Evolutionary conservation across 2,797 vertebrate species (phyloP).

Genomic region (Leptatherina wallacei): DNA sequence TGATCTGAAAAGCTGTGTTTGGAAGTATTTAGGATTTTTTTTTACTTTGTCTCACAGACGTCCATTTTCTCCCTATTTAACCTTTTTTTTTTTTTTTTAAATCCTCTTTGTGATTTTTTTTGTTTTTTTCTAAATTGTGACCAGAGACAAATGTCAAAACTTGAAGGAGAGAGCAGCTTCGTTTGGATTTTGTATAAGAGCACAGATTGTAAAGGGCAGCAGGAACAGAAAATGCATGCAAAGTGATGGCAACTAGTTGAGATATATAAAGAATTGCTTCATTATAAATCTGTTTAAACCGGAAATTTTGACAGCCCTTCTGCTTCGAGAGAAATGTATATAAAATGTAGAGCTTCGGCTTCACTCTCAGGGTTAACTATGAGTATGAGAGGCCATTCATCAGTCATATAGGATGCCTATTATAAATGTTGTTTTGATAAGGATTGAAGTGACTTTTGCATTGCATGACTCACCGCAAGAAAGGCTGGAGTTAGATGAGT

Average conservation of each 20-base stretch:
- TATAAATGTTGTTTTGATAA: constrained; percentile 43
- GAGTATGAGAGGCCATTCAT: constrained; percentile 1
- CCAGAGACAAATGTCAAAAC: background rate
- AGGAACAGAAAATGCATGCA: background rate
- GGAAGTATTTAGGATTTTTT: background rate
- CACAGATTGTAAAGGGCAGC: background rate
- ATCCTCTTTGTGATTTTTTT: background rate
- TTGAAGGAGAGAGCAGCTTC: background rate
- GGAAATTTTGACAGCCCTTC: no score
- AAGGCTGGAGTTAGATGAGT: constrained; percentile 49
- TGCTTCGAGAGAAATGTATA: background rate
- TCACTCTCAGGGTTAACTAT: constrained; percentile 8
- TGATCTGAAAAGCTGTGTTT: background rate
- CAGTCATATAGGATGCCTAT: constrained; percentile 5
- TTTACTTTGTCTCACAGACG: background rate
- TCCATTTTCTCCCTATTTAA: background rate
- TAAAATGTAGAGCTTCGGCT: background rate
- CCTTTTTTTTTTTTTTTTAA: background rate
- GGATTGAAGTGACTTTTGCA: constrained; percentile 40
- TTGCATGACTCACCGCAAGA: constrained; percentile 53
- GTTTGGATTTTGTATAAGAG: background rate
- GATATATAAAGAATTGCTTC: background rate
- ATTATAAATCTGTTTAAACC: background rate
- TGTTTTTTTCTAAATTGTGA: background rate
- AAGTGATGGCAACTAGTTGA: background rate